A percentile compares a stretch with the other conserved stretches of the same genome.
Evolutionary conservation across 2,888 invertebrate species (phyloP).

Genomic region (Cryptocephalus primarius): DNA sequence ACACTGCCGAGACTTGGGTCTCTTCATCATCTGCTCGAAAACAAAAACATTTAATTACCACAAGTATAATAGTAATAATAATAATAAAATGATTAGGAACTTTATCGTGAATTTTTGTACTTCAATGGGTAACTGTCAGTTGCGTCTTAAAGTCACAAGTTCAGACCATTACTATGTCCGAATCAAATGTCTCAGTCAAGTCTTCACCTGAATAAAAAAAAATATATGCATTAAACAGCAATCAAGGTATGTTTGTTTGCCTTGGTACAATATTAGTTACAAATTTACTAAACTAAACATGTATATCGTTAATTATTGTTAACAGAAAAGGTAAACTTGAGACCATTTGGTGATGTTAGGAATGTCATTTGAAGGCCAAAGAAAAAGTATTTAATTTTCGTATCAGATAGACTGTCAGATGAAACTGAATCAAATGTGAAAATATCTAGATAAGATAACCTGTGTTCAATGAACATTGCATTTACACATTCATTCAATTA

Average conservation of each 20-base stretch:
- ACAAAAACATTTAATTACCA: constrained; percentile 11
- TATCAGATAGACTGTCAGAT: no score
- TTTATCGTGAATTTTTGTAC: constrained; percentile 7
- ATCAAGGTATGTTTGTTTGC: neutral
- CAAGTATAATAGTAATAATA: neutral
- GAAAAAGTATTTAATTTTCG: no score
- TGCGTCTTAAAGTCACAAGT: constrained; percentile 3
- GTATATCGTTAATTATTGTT: neutral
- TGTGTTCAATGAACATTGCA: neutral
- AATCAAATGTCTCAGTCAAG: constrained; percentile 25
- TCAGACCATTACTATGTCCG: constrained; percentile 33
- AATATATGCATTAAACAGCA: neutral
- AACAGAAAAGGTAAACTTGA: no score
- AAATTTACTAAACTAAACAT: neutral
- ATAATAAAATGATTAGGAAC: neutral
- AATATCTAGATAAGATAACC: no score
- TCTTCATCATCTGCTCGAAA: constrained; percentile 52
- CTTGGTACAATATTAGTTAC: neutral
- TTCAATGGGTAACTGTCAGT: constrained; percentile 1
- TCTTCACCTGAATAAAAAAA: constrained; percentile 17
- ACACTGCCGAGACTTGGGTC: constrained; percentile 54
- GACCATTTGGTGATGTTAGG: no score
- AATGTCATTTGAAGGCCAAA: no score
- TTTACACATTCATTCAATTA: neutral
- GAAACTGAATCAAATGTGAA: no score